Evolutionary conservation across 2,888 invertebrate species (phyloP).

Genomic region (Atrina japonica): DNA sequence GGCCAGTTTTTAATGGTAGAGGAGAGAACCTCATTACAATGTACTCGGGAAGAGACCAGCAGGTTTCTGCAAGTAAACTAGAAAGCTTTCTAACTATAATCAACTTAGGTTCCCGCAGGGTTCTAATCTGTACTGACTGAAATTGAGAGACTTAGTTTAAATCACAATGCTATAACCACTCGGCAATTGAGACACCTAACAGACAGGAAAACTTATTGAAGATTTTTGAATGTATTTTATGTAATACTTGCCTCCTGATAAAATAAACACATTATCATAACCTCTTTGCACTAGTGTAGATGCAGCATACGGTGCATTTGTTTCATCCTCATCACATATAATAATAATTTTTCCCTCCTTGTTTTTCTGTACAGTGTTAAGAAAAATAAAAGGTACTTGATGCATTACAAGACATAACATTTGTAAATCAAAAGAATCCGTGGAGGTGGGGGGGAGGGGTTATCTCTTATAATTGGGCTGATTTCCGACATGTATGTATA

Average conservation of each 20-base stretch:
- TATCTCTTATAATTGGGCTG: background rate
- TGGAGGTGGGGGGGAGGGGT: background rate
- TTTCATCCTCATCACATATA: constrained; percentile 82
- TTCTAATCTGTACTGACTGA: too few species aligned
- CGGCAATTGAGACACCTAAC: too few species aligned
- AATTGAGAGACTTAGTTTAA: too few species aligned
- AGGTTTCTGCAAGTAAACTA: too few species aligned
- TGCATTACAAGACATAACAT: background rate
- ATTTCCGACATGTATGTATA: too few species aligned
- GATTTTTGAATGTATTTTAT: background rate
- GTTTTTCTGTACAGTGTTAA: constrained; percentile 78
- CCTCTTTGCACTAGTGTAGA: constrained; percentile 82
- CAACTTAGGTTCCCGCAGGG: too few species aligned
- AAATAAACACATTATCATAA: constrained; percentile 82
- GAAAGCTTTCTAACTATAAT: too few species aligned
- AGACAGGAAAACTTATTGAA: too few species aligned
- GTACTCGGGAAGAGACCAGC: too few species aligned
- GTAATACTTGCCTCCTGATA: constrained; percentile 81
- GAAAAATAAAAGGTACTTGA: background rate
- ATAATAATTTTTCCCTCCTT: constrained; percentile 81
- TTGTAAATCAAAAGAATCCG: background rate
- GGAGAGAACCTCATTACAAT: too few species aligned
- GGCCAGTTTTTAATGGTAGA: too few species aligned
- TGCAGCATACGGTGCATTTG: constrained; percentile 78
- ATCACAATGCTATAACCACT: too few species aligned